phyloP scores from a whole-genome alignment of 1,140 invertebrate genomes.

The Lepidurus arcticus region DNA sequence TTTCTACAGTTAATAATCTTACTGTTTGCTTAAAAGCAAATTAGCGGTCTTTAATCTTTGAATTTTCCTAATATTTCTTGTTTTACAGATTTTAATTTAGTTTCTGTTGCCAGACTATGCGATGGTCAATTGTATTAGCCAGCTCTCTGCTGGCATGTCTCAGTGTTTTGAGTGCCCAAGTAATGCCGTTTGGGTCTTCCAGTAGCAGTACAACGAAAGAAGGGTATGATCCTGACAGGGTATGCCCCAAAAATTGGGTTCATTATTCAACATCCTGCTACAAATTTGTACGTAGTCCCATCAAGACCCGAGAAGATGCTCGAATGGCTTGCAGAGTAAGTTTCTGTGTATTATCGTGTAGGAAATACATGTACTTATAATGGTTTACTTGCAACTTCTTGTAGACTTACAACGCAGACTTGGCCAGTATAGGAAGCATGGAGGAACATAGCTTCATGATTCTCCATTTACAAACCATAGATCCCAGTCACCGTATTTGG shows the following conservation, averaged over 20 bases:
- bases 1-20: no score
- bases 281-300: conserved; percentile 77
- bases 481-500: conserved; percentile 81
- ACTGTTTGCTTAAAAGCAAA: background rate
- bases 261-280: conserved; percentile 71
- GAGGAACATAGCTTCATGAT: conserved; percentile 84
- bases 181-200: background rate
- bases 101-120: background rate
- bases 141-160: background rate
- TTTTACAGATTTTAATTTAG: background rate
- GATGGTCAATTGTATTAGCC: background rate
- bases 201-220: background rate
- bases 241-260: conserved; percentile 78
- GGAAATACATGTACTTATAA: conserved; percentile 9
- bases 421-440: conserved; percentile 67
- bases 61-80: no score
- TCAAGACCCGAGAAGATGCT: conserved; percentile 68
- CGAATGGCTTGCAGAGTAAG: conserved; percentile 63
- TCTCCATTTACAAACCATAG: conserved; percentile 65
- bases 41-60: background rate
- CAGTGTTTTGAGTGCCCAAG: background rate
- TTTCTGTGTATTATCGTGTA: conserved; percentile 37
- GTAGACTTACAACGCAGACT: conserved; percentile 65
- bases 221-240: conserved; percentile 32
- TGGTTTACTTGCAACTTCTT: conserved; percentile 25